A percentile compares a stretch with the other conserved stretches of the same genome.
phyloP scores from a whole-genome alignment of 2,797 vertebrate genomes.

The Clarias fuscus region DNA sequence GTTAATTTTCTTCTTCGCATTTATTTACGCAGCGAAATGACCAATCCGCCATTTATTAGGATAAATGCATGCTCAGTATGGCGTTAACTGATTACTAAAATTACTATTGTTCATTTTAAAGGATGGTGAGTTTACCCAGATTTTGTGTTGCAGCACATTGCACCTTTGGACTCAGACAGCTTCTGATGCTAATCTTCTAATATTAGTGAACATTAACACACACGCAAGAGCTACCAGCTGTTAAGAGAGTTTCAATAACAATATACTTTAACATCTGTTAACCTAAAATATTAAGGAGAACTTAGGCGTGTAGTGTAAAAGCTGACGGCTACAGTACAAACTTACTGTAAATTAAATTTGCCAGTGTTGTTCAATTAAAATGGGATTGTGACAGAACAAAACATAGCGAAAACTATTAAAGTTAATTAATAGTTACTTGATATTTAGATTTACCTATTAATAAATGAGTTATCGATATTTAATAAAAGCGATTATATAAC shows the following conservation, averaged over 20 bases:
- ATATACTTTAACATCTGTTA: background rate
- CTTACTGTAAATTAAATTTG: background rate
- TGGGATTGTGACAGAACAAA: background rate
- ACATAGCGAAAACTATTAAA: background rate
- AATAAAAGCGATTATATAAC: background rate
- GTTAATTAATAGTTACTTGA: background rate
- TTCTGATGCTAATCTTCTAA: constrained; percentile 14
- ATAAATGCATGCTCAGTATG: background rate
- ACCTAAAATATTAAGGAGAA: background rate
- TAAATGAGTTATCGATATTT: background rate
- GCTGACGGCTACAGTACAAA: background rate
- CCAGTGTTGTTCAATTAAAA: background rate
- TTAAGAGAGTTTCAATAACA: background rate
- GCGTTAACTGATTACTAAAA: background rate
- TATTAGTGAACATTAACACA: constrained; percentile 28
- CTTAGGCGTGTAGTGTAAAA: background rate
- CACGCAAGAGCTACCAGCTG: background rate
- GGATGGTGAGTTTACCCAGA: background rate
- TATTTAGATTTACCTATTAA: background rate
- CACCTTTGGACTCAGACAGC: constrained; percentile 12
- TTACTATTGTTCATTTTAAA: background rate
- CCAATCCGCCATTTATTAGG: background rate
- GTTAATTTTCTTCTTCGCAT: background rate
- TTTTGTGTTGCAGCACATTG: background rate
- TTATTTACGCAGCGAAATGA: background rate